phyloP scores from a whole-genome alignment of 2,797 vertebrate species.

The Epinephelus coioides region DNA sequence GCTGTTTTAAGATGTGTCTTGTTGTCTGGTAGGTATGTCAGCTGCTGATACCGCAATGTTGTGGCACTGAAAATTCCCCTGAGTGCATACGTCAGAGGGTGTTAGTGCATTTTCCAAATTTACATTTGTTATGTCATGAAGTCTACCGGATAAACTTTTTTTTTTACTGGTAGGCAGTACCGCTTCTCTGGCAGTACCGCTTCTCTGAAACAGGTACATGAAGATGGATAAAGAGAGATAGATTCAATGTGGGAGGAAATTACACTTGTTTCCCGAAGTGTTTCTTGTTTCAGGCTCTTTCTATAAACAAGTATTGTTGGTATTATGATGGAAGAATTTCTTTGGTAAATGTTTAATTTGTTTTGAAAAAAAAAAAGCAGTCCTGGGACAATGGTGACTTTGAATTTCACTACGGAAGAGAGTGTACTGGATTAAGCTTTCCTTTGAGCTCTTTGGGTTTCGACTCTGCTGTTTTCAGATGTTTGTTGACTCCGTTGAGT shows the following conservation, averaged over 20 bases:
- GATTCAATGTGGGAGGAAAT: background rate
- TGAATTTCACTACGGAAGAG: background rate
- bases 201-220: background rate
- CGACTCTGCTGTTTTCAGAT: background rate
- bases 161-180: background rate
- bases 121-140: conserved; percentile 17
- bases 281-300: conserved; percentile 2
- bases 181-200: background rate
- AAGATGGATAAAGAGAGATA: background rate
- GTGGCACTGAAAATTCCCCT: conserved; percentile 45
- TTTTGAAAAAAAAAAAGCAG: background rate
- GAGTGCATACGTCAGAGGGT: conserved; percentile 14
- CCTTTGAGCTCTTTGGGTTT: background rate
- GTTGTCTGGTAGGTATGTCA: conserved; percentile 16
- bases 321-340: background rate
- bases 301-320: background rate
- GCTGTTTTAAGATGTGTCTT: conserved; percentile 43
- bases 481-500: background rate
- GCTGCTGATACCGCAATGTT: conserved; percentile 43
- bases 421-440: background rate
- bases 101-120: conserved; percentile 39
- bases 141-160: background rate
- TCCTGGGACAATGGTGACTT: conserved; percentile 7
- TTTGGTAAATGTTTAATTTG: background rate
- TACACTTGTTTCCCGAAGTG: background rate